Conservation (phyloP, 2,797 vertebrate species). For the Anguilla anguilla region DNA sequence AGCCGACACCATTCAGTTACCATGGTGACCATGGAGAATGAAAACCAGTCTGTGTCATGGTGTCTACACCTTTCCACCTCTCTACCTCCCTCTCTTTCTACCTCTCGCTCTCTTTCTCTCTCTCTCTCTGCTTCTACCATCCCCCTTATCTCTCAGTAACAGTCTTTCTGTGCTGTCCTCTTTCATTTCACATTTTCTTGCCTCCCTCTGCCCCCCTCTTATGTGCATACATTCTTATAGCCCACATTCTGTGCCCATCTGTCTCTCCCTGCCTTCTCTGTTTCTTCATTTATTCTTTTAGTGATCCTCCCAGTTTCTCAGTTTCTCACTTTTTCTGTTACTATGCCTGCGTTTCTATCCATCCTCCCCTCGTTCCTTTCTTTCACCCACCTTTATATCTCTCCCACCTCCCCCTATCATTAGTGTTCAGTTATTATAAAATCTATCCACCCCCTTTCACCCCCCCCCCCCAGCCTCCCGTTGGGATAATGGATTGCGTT, state of each 20-base stretch:
- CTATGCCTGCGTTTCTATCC: background rate
- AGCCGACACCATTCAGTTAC: conserved; percentile 28
- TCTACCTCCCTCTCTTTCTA: background rate
- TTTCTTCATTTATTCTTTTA: background rate
- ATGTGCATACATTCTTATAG: background rate
- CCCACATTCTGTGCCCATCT: conserved; percentile 4
- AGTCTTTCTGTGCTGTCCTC: background rate
- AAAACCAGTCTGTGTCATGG: conserved; percentile 20
- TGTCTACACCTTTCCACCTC: conserved; percentile 15
- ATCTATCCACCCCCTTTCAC: background rate
- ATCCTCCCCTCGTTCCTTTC: background rate
- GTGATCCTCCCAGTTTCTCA: background rate
- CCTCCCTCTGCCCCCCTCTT: background rate
- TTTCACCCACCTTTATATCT: background rate
- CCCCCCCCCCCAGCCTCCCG: background rate
- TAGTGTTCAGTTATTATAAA: conserved; percentile 5
- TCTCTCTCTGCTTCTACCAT: background rate
- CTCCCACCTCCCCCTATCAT: background rate
- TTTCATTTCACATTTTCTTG: background rate
- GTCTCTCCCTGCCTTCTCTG: background rate
- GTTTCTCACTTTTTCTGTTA: background rate
- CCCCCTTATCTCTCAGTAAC: background rate
- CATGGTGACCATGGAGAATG: conserved; percentile 26
- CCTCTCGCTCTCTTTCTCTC: background rate
- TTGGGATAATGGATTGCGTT: conserved; percentile 9